Conservation (phyloP, 1,140 invertebrate genomes). For the Amyelois transitella region DNA sequence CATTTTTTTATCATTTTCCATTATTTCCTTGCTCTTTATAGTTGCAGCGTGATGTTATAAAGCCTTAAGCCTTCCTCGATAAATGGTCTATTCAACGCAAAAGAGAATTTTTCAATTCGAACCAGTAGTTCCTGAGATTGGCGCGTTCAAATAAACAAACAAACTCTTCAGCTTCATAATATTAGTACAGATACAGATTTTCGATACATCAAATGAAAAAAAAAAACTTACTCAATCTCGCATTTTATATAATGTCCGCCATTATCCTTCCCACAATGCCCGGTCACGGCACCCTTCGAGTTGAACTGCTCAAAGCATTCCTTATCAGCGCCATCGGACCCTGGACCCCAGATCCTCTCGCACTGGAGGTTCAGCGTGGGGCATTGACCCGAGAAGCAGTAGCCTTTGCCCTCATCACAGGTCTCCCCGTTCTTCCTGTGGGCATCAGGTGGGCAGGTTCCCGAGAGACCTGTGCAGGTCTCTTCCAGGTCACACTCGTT, state of each 20-base stretch:
- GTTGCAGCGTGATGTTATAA: too few species aligned
- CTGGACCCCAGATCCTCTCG: conserved; percentile 92
- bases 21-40: too few species aligned
- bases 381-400: conserved; percentile 94
- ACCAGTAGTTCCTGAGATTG: too few species aligned
- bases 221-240: conserved; percentile 84
- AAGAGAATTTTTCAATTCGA: too few species aligned
- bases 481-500: conserved; percentile 97
- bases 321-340: conserved; percentile 83
- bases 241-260: conserved; percentile 89
- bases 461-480: conserved; percentile 88
- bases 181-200: too few species aligned
- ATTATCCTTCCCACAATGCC: conserved; percentile 90
- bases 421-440: conserved; percentile 93
- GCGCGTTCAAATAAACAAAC: too few species aligned
- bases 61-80: too few species aligned
- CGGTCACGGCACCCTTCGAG: conserved; percentile 92
- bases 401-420: conserved; percentile 83
- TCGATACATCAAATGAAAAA: neutral
- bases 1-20: too few species aligned
- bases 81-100: too few species aligned
- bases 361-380: conserved; percentile 92
- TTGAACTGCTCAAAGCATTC: conserved; percentile 96
- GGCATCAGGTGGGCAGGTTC: conserved; percentile 90
- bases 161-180: too few species aligned